phyloP scores from a whole-genome alignment of 2,113 vertebrate genomes.

The Pavo muticus region DNA sequence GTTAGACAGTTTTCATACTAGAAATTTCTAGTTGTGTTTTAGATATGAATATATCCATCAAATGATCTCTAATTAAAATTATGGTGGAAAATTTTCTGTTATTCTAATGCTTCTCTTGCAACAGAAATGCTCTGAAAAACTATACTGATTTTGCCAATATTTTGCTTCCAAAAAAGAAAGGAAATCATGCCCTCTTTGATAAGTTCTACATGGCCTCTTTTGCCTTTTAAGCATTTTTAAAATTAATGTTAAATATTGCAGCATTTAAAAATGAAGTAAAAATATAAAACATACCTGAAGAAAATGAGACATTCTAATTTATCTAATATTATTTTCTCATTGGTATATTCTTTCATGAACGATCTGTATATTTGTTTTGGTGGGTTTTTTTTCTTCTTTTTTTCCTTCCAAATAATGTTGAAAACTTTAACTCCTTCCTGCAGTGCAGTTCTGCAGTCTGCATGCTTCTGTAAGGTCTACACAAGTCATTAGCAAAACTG shows the following conservation, averaged over 20 bases:
- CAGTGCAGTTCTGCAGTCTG: not conserved
- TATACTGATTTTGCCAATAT: not conserved
- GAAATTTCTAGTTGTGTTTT: not conserved
- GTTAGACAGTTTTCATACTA: not conserved
- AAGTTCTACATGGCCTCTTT: not conserved
- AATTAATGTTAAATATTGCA: not conserved
- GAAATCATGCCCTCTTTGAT: not conserved
- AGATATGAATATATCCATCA: not conserved
- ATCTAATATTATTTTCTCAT: not conserved
- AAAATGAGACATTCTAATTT: not conserved
- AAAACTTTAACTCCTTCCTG: not conserved
- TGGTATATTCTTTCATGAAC: not conserved
- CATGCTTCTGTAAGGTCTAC: fast-evolving
- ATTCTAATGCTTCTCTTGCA: not conserved
- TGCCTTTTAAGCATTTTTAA: not conserved
- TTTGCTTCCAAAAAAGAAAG: not conserved
- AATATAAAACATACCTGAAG: not conserved
- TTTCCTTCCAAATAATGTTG: not conserved
- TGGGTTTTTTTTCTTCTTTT: not conserved
- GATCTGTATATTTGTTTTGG: not conserved
- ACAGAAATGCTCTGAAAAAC: not conserved
- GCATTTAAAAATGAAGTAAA: not conserved
- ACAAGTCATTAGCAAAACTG: not conserved
- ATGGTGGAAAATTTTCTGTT: not conserved
- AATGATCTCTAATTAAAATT: not conserved